A percentile compares a stretch with the other conserved stretches of the same genome.
These are phyloP conservation scores for Ichneumoninae sp. DNA, from an alignment of 2,888 invertebrate genomes.

Conservation along the genomic window DNA sequence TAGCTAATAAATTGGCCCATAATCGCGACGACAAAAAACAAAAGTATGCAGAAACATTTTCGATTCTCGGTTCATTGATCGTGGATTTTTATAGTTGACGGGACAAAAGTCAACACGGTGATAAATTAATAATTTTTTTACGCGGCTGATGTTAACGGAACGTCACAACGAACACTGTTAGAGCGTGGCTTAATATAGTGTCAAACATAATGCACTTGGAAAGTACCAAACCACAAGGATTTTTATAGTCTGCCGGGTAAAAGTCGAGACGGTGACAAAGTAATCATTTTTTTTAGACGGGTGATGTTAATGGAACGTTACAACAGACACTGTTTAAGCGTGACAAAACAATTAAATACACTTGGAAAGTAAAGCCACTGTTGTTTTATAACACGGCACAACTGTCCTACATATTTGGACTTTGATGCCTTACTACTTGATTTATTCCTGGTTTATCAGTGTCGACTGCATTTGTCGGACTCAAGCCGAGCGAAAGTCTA, in stretches of 20 bases:
- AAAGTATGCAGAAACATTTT: too few species aligned
- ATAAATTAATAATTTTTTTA: constrained; percentile 12
- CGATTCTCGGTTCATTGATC: too few species aligned
- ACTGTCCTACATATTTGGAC: constrained; percentile 1
- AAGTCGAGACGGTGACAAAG: not conserved
- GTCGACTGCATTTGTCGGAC: not conserved
- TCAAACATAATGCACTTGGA: not conserved
- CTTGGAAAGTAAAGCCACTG: not conserved
- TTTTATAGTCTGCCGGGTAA: not conserved
- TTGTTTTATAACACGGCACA: not conserved
- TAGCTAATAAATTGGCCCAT: not conserved
- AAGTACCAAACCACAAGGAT: not conserved
- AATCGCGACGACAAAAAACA: not conserved
- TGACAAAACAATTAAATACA: not conserved
- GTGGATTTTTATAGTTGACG: not conserved
- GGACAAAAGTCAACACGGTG: constrained; percentile 7
- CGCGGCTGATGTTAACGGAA: constrained; percentile 2
- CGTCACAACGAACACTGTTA: not conserved
- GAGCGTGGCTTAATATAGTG: constrained; percentile 2
- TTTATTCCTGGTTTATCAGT: constrained; percentile 9
- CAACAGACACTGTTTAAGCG: not conserved
- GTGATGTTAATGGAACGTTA: constrained; percentile 11
- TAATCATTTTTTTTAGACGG: not conserved
- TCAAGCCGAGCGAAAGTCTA: not conserved
- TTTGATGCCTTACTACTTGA: not conserved